A percentile compares a stretch with the other conserved stretches of the same genome.
Evolutionary conservation across 2,113 vertebrate species (phyloP).

Genomic region (Barbus barbus): DNA sequence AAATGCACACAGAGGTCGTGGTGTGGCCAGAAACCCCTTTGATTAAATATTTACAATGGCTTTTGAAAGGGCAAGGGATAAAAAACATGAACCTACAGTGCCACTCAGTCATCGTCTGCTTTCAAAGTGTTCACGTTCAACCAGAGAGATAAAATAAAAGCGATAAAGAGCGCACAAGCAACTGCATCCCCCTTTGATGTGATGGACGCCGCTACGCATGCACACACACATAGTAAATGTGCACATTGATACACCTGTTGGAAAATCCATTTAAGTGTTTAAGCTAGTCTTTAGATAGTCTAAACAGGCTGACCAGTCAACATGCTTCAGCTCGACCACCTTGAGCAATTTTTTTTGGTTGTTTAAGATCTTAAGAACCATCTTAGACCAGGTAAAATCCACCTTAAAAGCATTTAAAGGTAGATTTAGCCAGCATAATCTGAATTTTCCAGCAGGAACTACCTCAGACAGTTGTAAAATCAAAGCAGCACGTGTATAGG

Average conservation of each 20-base stretch:
- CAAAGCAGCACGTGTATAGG: conserved; percentile 49
- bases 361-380: neutral
- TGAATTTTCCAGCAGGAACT: neutral
- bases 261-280: neutral
- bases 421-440: neutral
- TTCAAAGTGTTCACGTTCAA: conserved; percentile 19
- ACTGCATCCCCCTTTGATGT: conserved; percentile 49
- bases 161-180: conserved; percentile 25
- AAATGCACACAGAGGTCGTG: neutral
- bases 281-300: neutral
- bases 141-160: conserved; percentile 15
- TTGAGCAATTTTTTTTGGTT: too few species aligned
- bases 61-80: conserved; percentile 61
- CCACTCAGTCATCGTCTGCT: conserved; percentile 8
- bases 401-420: neutral
- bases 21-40: conserved; percentile 45
- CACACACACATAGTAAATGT: conserved; percentile 40
- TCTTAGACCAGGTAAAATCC: too few species aligned
- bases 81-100: conserved; percentile 32
- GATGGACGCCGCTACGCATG: conserved; percentile 10
- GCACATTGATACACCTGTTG: conserved; percentile 41
- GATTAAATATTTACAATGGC: conserved; percentile 71
- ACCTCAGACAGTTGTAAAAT: conserved; percentile 49
- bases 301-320: neutral
- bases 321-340: neutral